Base-by-base conservation (phyloP, 2,113 vertebrate species). In the Oncorhynchus gorbuscha region DNA sequence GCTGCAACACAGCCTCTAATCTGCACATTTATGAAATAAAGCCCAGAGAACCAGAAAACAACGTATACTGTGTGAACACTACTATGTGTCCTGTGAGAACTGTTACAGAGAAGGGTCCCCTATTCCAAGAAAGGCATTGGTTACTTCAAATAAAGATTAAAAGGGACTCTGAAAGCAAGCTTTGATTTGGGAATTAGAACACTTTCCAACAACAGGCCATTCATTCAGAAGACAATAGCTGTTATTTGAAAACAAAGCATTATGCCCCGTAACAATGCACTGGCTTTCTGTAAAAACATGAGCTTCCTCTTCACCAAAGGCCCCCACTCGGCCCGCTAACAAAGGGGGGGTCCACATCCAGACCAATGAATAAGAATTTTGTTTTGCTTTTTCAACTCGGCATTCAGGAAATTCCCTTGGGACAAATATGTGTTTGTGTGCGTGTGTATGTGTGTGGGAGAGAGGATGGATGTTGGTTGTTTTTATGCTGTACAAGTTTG, bases 141-240 rank as follows among this genome's bases (percentile, higher is more conserved):
- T 24, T 64, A 65, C 24, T 49, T 35, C 3, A 61, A 70, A 75
- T 35, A 35, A 35, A 20, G 35, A 32, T 66, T 58, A 51, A 66
- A 65, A 67, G 59, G 59, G 30, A 65, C 32, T n/a, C 39, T 81
- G 62, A 78, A 39, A 78, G 67, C 30, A 74, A 71, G 61, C 72
- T 62, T 77, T 81, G 74, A 71, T 65, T 73, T 16, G 62, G 61
- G 58, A 72, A 75, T 75, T 20, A 69, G 76, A 81, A 80, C 76
- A 67, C 26, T 76, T 79, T 81, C 79, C 73, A 71, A 86, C 78
- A 86, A 83, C 81, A 71, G 79, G 66, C 86, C 71, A 81, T 84
- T 86, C 84, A 86, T 49, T 69, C 58, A 59, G 71, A 80, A 84
- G 76, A 86, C 79, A 87, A 88, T 81, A 71, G 85, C 81, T 69